Percentiles rank a stretch among this genome's conserved stretches.
phyloP scores from a whole-genome alignment of 1,140 invertebrate genomes.

The Laupala kohalensis region DNA sequence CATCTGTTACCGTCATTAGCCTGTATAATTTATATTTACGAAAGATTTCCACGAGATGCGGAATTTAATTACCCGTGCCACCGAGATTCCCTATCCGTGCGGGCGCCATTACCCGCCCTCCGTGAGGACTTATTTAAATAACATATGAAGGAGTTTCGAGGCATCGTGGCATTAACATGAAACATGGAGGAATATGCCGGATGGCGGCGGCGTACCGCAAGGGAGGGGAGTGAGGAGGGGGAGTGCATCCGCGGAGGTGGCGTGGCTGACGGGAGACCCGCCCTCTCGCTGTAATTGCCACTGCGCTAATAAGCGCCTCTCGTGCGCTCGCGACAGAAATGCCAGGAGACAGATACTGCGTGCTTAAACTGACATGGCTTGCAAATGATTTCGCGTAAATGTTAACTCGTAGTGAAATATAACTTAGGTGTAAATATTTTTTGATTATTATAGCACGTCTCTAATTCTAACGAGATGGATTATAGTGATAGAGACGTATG shows the following conservation, averaged over 20 bases:
- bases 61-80: neutral
- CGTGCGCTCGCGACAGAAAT: neutral
- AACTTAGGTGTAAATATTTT: too few relatives aligned
- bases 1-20: neutral
- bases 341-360: neutral
- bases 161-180: neutral
- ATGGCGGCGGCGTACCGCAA: too few relatives aligned
- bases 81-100: neutral
- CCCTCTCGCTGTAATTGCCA: neutral
- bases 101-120: neutral
- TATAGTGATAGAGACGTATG: too few relatives aligned
- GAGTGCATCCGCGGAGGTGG: neutral
- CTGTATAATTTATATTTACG: neutral
- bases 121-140: neutral
- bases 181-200: neutral
- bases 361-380: neutral
- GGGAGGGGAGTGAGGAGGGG: neutral
- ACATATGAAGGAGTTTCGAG: neutral
- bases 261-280: neutral
- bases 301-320: neutral
- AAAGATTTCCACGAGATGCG: neutral
- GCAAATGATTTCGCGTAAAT: too few relatives aligned
- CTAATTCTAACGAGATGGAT: too few relatives aligned
- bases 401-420: too few relatives aligned
- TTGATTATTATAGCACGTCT: too few relatives aligned